Evolutionary conservation across 2,888 invertebrate genomes (phyloP).

Genomic region (Tachina fera): DNA sequence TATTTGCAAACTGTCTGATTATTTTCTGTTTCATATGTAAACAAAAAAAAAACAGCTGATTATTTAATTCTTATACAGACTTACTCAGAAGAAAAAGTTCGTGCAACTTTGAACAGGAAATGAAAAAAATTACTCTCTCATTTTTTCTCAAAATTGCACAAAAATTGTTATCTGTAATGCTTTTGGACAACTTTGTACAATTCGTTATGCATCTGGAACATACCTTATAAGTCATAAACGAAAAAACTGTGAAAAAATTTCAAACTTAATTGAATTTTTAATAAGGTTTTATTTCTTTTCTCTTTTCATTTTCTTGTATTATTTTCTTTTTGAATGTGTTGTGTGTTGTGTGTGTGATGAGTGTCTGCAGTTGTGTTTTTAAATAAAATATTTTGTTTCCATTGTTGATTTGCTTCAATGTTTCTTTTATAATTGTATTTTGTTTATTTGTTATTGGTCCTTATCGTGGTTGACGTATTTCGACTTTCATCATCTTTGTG

Average conservation of each 20-base stretch:
- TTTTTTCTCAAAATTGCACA: too few species aligned
- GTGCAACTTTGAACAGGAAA: too few species aligned
- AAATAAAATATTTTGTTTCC: slow-evolving; percentile 71
- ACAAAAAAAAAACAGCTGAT: too few species aligned
- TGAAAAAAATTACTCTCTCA: too few species aligned
- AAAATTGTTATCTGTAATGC: too few species aligned
- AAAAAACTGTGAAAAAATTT: neutral
- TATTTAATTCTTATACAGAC: too few species aligned
- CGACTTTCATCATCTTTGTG: too few species aligned
- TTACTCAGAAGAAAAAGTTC: too few species aligned
- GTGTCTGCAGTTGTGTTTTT: slow-evolving; percentile 44
- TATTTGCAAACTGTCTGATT: too few species aligned
- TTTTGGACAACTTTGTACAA: too few species aligned
- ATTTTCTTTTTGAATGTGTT: slow-evolving; percentile 63
- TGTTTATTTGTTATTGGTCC: slow-evolving; percentile 24
- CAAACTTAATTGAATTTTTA: slow-evolving; percentile 29
- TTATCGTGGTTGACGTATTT: too few species aligned
- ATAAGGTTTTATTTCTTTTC: slow-evolving; percentile 67
- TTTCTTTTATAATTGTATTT: slow-evolving; percentile 58
- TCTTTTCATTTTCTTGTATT: slow-evolving; percentile 58
- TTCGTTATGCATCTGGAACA: neutral
- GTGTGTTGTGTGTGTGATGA: slow-evolving; percentile 50
- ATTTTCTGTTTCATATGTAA: too few species aligned
- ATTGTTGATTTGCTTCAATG: slow-evolving; percentile 45
- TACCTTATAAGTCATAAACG: neutral